Evolutionary conservation across 2,113 vertebrate genomes (phyloP), one percentile per base, ranked within the genome.

Genomic region (Sitta europaea): DNA sequence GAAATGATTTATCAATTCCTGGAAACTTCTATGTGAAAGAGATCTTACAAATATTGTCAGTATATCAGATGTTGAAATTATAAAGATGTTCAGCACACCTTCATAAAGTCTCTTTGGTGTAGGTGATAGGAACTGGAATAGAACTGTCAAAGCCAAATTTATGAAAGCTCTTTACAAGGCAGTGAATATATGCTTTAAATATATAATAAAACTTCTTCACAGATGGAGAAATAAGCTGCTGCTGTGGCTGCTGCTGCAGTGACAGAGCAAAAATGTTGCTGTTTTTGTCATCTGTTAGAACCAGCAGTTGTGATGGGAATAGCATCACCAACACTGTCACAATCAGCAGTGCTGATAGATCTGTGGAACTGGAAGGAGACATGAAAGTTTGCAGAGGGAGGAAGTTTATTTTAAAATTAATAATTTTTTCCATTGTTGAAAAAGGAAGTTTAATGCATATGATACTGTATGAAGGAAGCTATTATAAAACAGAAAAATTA

Each of bases 61-160:
- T 78, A 77, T 58, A 66, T 89, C 57, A 81, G 27, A 23, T 73
- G 86, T 18, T 95, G 45, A 96, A 96, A 96, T 97, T 90, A 91
- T 63, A 92, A 95, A 85, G 76, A 35, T 88, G 43, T 76, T 55
- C 89, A 74, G 70, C n/a, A 89, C 36, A 87, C 47, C 81, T 94
- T 96, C 96, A 95, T 95, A 94, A 96, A 91, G 23, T 80, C 35
- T 90, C 43, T 90, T 94, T 96, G 47, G 53, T 94, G 87, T 86
- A 94, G 61, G 91, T 91, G 27, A 94, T 94, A 74, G 70, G 65
- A 96, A 47, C 40, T 92, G 79, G 70, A 97, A 97, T 94, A 58
- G 91, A 96, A 66, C 31, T 94, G 66, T 90, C 45, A 8, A 73
- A 92, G 24, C 10, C 62, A 96, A 95, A 97, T 96, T 94, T 96